Evolutionary conservation across 2,113 vertebrate genomes (phyloP).

Genomic region (Brevimyrus niger): DNA sequence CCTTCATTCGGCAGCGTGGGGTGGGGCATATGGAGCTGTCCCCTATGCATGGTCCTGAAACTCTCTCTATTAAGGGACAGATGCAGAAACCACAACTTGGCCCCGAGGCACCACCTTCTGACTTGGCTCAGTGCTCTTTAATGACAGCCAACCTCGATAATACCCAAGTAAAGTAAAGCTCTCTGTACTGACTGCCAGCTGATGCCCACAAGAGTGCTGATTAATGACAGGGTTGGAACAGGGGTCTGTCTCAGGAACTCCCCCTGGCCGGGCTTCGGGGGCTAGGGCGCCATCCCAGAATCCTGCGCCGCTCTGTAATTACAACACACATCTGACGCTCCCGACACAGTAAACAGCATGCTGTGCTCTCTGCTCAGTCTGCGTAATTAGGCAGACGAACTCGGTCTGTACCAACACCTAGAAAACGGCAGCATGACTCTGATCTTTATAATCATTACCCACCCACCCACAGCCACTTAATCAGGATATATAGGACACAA

Average conservation of each 20-base stretch:
- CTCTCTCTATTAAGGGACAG: background rate
- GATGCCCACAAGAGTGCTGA: background rate
- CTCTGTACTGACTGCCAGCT: background rate
- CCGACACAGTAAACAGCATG: background rate
- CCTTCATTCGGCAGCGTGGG: background rate
- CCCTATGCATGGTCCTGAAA: background rate
- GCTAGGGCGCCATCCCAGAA: background rate
- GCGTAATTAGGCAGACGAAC: background rate
- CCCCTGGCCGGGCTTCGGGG: background rate
- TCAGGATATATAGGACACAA: background rate
- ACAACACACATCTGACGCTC: background rate
- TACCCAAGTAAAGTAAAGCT: background rate
- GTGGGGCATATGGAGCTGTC: background rate
- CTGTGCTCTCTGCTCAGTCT: background rate
- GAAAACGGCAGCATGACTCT: background rate
- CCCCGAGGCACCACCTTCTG: background rate
- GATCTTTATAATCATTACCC: background rate
- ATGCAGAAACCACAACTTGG: background rate
- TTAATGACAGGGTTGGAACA: background rate
- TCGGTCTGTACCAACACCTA: background rate
- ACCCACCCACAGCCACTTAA: background rate
- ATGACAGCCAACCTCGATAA: background rate
- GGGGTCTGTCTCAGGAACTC: background rate
- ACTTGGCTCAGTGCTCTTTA: background rate
- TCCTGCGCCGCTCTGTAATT: background rate